Evolutionary conservation across 2,888 invertebrate species (phyloP).

Genomic region (Drosophila siamana): DNA sequence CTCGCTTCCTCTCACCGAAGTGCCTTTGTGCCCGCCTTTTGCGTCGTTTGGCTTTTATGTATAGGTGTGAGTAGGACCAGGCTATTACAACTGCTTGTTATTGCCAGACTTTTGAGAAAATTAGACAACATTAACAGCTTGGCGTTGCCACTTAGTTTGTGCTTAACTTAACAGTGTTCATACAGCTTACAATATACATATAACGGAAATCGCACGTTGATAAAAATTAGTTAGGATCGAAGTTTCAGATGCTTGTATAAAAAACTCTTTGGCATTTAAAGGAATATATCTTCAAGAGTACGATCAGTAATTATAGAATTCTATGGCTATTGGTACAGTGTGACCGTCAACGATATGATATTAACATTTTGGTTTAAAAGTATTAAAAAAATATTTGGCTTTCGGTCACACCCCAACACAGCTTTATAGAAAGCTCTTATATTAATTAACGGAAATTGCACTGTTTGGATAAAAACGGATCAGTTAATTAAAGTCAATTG

Average conservation of each 20-base stretch:
- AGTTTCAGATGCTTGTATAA: too few relatives aligned
- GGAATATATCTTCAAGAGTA: too few relatives aligned
- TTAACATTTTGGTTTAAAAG: too few relatives aligned
- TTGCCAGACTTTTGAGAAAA: conserved; percentile 36
- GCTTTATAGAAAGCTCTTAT: background rate
- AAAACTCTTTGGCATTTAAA: too few relatives aligned
- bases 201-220: too few relatives aligned
- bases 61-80: conserved; percentile 34
- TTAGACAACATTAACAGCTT: background rate
- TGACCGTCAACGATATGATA: too few relatives aligned
- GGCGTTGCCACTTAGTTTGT: background rate
- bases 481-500: conserved; percentile 49
- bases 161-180: background rate
- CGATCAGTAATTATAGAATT: too few relatives aligned
- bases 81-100: background rate
- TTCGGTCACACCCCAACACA: background rate
- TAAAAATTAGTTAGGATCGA: background rate
- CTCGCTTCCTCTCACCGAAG: conserved; percentile 27
- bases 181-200: background rate
- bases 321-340: too few relatives aligned
- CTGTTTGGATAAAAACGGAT: conserved; percentile 3
- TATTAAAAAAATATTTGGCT: background rate
- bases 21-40: conserved; percentile 46
- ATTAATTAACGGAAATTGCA: conserved; percentile 9
- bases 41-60: conserved; percentile 34